These are phyloP conservation scores for Vannuccia rotundouncinata DNA, from an alignment of 2,888 invertebrate genomes.

Conservation along the genomic window DNA sequence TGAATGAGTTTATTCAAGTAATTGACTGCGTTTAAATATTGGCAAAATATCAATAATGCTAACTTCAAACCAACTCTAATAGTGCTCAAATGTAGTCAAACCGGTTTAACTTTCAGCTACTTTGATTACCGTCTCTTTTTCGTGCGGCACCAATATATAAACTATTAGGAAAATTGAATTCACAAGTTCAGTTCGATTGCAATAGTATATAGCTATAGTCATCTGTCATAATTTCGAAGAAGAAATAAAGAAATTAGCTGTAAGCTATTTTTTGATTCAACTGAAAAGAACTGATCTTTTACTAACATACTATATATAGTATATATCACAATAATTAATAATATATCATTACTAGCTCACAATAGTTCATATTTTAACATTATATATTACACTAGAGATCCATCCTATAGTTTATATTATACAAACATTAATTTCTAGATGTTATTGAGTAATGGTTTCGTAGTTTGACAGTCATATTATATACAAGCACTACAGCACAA, in stretches of 20 bases:
- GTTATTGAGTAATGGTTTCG: too few relatives aligned
- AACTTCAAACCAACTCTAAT: background rate
- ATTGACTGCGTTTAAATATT: background rate
- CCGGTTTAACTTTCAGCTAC: background rate
- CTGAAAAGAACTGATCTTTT: too few relatives aligned
- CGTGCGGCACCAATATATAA: background rate
- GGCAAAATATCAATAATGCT: background rate
- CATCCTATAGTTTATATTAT: too few relatives aligned
- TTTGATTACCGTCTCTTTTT: background rate
- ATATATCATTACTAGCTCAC: too few relatives aligned
- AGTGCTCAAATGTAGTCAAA: background rate
- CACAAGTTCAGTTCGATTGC: background rate
- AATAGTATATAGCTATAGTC: background rate
- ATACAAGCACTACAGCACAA: too few relatives aligned
- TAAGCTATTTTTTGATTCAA: background rate
- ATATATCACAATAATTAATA: too few relatives aligned
- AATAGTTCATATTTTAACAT: too few relatives aligned
- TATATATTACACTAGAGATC: too few relatives aligned
- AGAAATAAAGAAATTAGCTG: background rate
- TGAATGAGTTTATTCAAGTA: background rate
- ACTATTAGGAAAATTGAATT: background rate
- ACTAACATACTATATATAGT: too few relatives aligned
- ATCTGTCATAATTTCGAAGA: background rate
- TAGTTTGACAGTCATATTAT: too few relatives aligned
- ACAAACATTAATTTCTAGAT: too few relatives aligned